Evolutionary conservation across 2,113 vertebrate species (phyloP).

Genomic region (Crocuta crocuta): DNA sequence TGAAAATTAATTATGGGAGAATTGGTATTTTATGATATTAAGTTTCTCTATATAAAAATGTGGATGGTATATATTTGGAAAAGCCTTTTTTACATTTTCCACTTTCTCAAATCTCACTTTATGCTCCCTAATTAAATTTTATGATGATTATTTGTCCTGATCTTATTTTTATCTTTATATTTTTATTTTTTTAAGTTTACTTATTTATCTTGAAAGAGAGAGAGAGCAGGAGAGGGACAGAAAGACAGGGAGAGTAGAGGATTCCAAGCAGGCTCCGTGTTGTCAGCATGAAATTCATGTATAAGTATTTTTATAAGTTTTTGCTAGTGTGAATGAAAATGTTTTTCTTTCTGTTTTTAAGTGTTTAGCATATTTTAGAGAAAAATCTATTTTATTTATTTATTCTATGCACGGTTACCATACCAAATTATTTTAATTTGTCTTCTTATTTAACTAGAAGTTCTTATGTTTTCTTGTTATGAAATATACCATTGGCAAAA

Average conservation of each 20-base stretch:
- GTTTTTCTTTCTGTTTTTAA: neutral
- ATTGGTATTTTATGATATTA: neutral
- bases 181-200: no score
- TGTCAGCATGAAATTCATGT: neutral
- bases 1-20: neutral
- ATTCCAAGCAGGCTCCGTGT: no score
- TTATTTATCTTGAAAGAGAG: no score
- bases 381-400: neutral
- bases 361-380: neutral
- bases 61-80: neutral
- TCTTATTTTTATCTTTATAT: neutral
- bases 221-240: no score
- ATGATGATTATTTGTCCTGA: neutral
- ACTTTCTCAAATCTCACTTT: neutral
- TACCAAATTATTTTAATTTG: neutral
- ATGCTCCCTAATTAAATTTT: neutral
- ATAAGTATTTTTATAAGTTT: neutral
- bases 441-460: neutral
- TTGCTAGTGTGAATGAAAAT: neutral
- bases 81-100: neutral
- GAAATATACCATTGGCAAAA: neutral
- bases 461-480: neutral
- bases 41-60: neutral
- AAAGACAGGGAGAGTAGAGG: no score
- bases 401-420: neutral